phyloP scores from a whole-genome alignment of 2,113 vertebrate genomes.

The Falco punctatus region DNA sequence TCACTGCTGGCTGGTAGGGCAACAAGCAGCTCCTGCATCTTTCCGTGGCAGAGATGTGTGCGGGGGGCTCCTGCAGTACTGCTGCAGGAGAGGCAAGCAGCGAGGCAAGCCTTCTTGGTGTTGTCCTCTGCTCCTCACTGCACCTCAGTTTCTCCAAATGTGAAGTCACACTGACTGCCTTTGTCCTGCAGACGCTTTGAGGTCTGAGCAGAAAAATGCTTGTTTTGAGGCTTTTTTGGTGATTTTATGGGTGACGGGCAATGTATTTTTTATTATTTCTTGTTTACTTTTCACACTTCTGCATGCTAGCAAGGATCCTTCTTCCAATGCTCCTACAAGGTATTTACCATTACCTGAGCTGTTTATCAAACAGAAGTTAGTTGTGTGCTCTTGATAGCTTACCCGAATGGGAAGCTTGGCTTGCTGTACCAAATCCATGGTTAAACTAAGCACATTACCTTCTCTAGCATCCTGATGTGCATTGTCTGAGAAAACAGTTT shows the following conservation, averaged over 20 bases:
- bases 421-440: neutral
- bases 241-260: neutral
- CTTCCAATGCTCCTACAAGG: neutral
- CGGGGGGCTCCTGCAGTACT: neutral
- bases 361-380: neutral
- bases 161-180: neutral
- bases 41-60: accelerated
- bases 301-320: neutral
- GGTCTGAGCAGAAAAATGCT: neutral
- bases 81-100: neutral
- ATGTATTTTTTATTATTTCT: neutral
- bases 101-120: neutral
- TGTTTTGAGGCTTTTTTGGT: neutral
- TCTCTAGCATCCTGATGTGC: neutral
- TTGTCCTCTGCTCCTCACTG: neutral
- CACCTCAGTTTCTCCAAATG: neutral
- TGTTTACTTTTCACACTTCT: neutral
- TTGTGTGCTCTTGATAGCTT: neutral
- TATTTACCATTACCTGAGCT: neutral
- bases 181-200: neutral
- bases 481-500: neutral
- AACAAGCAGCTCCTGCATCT: neutral
- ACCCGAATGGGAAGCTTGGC: neutral
- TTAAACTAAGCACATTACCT: neutral
- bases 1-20: neutral